A percentile compares a stretch with the other conserved stretches of the same genome.
Conservation (phyloP, 2,797 vertebrate species). For the Liasis olivaceus region DNA sequence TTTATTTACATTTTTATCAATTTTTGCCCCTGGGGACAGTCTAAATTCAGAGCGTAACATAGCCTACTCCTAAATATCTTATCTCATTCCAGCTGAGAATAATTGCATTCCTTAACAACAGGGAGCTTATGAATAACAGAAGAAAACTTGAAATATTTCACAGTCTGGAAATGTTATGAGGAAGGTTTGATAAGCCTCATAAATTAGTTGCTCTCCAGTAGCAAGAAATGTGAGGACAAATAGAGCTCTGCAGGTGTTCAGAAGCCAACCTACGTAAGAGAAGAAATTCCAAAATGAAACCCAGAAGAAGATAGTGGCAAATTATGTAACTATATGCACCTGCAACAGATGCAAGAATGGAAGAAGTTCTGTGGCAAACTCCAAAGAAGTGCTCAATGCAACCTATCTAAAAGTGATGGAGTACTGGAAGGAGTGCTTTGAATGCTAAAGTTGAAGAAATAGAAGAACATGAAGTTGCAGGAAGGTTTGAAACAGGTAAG, state of each 20-base stretch:
- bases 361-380: not conserved
- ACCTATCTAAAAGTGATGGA: not conserved
- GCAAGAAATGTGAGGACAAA: slow-evolving; percentile 26
- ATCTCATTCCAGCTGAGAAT: slow-evolving; percentile 35
- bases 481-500: not conserved
- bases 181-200: slow-evolving; percentile 29
- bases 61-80: slow-evolving; percentile 47
- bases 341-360: not conserved
- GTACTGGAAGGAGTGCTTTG: not conserved
- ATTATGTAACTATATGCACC: not conserved
- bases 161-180: slow-evolving; percentile 32
- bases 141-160: not conserved
- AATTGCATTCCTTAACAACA: slow-evolving; percentile 32
- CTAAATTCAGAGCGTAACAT: slow-evolving; percentile 36
- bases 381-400: no score
- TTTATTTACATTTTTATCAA: slow-evolving; percentile 55
- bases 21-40: slow-evolving; percentile 32
- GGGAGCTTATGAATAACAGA: slow-evolving; percentile 35
- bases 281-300: not conserved
- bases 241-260: not conserved
- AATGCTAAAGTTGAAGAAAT: not conserved
- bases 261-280: not conserved
- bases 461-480: not conserved
- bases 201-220: slow-evolving; percentile 32
- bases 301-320: not conserved